Evolutionary conservation across 2,113 vertebrate genomes (phyloP).

Genomic region (Nanorana parkeri): DNA sequence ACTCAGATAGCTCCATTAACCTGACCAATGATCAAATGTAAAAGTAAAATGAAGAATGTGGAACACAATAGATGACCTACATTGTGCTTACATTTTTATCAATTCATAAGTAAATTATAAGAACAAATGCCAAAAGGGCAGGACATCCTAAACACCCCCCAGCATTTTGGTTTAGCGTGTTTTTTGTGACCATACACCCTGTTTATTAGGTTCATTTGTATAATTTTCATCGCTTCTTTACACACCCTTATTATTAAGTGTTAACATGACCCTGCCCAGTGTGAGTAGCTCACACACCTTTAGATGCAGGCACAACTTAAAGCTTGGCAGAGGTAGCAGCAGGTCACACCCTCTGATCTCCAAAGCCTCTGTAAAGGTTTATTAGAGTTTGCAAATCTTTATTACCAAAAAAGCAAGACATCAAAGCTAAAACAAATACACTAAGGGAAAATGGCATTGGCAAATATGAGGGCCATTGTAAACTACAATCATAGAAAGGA

Average conservation of each 20-base stretch:
- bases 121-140: too few species aligned
- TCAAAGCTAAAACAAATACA: not conserved
- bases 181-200: slow-evolving; percentile 19
- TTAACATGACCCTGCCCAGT: slow-evolving; percentile 35
- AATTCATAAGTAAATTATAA: too few species aligned
- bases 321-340: not conserved
- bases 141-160: not conserved
- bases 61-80: too few species aligned
- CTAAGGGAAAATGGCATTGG: not conserved
- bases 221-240: slow-evolving; percentile 37
- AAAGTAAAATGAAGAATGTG: too few species aligned
- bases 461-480: not conserved
- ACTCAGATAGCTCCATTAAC: too few species aligned
- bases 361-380: slow-evolving; percentile 2
- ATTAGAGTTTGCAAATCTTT: slow-evolving; percentile 13
- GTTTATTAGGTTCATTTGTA: slow-evolving; percentile 36
- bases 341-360: slow-evolving; percentile 36
- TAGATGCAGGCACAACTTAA: slow-evolving; percentile 8
- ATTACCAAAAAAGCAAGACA: slow-evolving; percentile 4
- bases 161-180: not conserved
- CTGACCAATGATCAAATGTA: too few species aligned
- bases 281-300: slow-evolving; percentile 4
- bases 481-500: not conserved
- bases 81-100: too few species aligned
- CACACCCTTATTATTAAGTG: slow-evolving; percentile 47